phyloP scores from a whole-genome alignment of 2,888 invertebrate genomes.

The Balanococcus diminutus region DNA sequence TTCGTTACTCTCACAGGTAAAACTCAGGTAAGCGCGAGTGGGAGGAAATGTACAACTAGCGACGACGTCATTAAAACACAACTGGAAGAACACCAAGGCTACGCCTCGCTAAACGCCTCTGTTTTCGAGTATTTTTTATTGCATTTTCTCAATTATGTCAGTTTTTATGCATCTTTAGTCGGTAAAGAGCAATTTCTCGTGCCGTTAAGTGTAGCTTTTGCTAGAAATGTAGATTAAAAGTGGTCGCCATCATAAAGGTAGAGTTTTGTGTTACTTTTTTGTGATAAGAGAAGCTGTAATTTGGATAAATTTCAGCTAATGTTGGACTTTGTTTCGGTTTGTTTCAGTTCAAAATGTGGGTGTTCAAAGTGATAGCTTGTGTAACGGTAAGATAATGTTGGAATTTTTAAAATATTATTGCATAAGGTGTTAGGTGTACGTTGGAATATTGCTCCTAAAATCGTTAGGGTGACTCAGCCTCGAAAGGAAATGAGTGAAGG shows the following conservation, averaged over 20 bases:
- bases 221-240: slow-evolving; percentile 38
- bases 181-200: neutral
- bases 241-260: neutral
- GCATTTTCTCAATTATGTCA: neutral
- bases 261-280: neutral
- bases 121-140: slow-evolving; percentile 19
- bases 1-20: slow-evolving; percentile 36
- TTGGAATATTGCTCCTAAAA: neutral
- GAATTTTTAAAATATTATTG: neutral
- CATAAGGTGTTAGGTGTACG: neutral
- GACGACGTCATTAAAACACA: slow-evolving; percentile 25
- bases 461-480: neutral
- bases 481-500: no score
- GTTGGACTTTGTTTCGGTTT: neutral
- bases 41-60: slow-evolving; percentile 35
- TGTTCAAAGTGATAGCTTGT: slow-evolving; percentile 9
- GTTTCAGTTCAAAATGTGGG: slow-evolving; percentile 44
- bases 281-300: neutral
- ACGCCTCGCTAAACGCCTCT: slow-evolving; percentile 52
- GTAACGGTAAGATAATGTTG: slow-evolving; percentile 30
- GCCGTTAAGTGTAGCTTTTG: neutral
- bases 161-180: slow-evolving; percentile 9
- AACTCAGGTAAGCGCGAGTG: slow-evolving; percentile 14
- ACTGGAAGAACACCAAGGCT: slow-evolving; percentile 50
- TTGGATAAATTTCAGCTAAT: neutral